phyloP scores from a whole-genome alignment of 2,888 invertebrate species.

The Dermolepida albohirtum region DNA sequence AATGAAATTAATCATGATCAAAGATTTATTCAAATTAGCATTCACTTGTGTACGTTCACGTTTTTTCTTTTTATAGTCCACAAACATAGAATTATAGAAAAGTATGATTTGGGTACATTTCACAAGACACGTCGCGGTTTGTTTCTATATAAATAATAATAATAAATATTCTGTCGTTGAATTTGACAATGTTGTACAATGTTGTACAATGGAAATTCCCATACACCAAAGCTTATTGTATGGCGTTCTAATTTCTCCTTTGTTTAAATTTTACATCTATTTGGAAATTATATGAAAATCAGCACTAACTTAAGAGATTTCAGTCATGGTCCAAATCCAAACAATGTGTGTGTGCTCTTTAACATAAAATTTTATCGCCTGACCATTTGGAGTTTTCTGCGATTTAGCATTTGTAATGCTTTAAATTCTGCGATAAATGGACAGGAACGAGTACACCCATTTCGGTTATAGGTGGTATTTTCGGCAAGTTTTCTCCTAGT shows the following conservation, averaged over 20 bases:
- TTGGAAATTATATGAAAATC: conserved; percentile 6
- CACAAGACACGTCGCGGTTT: too few relatives aligned
- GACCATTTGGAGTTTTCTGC: conserved; percentile 29
- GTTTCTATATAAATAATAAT: too few relatives aligned
- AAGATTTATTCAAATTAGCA: conserved; percentile 6
- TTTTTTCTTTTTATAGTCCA: too few relatives aligned
- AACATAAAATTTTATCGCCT: conserved; percentile 33
- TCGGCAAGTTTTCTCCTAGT: too few relatives aligned
- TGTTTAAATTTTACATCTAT: neutral
- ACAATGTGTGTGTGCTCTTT: neutral
- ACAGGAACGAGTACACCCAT: conserved; percentile 1
- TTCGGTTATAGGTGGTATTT: conserved; percentile 7
- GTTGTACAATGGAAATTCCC: too few relatives aligned
- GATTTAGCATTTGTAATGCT: conserved; percentile 15
- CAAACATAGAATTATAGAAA: too few relatives aligned
- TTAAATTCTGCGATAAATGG: conserved; percentile 22
- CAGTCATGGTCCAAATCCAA: conserved; percentile 13
- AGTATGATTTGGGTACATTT: too few relatives aligned
- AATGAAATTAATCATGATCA: conserved; percentile 28
- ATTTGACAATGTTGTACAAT: too few relatives aligned
- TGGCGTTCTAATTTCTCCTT: neutral
- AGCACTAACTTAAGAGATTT: conserved; percentile 26
- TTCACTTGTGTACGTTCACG: too few relatives aligned
- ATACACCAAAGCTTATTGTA: neutral
- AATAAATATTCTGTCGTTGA: too few relatives aligned